phyloP scores from a whole-genome alignment of 2,888 invertebrate species.

The Pemphredon lugubris region DNA sequence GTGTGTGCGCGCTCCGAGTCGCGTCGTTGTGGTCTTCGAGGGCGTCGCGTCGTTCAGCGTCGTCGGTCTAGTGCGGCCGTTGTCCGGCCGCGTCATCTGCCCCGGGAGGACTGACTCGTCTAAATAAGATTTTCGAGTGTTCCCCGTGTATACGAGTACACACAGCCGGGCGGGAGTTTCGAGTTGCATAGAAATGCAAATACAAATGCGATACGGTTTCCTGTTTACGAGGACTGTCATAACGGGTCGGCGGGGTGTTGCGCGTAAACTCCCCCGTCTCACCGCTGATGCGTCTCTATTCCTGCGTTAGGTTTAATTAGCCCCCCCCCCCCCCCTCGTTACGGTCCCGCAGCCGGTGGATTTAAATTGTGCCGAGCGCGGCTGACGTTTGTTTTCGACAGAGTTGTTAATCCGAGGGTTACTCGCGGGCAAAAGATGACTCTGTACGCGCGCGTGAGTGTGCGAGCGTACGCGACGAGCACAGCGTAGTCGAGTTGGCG shows the following conservation, averaged over 20 bases:
- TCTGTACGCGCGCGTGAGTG: too few species aligned
- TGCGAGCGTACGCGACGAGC: too few species aligned
- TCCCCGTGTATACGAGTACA: too few species aligned
- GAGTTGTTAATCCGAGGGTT: too few species aligned
- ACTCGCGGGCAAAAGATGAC: too few species aligned
- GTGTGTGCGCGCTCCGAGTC: constrained; percentile 21
- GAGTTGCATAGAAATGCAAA: constrained; percentile 33
- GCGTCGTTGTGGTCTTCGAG: constrained; percentile 10
- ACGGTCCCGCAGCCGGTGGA: too few species aligned
- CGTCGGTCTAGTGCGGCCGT: not conserved
- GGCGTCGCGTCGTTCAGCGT: constrained; percentile 1
- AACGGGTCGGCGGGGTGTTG: constrained; percentile 8
- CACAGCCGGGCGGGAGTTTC: too few species aligned
- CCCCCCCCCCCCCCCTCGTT: too few species aligned
- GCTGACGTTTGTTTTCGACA: too few species aligned
- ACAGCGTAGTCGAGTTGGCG: too few species aligned
- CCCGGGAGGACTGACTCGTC: constrained; percentile 22
- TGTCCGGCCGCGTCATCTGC: constrained; percentile 46
- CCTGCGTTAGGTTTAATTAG: too few species aligned
- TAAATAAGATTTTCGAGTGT: constrained; percentile 42
- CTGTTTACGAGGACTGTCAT: constrained; percentile 40
- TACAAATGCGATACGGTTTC: constrained; percentile 11
- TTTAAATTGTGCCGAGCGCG: not conserved
- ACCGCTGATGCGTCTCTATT: not conserved
- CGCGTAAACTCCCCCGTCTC: not conserved